Evolutionary conservation across 2,797 vertebrate genomes (phyloP), one percentile per base, ranked within the genome.

Genomic region (Parambassis ranga): DNA sequence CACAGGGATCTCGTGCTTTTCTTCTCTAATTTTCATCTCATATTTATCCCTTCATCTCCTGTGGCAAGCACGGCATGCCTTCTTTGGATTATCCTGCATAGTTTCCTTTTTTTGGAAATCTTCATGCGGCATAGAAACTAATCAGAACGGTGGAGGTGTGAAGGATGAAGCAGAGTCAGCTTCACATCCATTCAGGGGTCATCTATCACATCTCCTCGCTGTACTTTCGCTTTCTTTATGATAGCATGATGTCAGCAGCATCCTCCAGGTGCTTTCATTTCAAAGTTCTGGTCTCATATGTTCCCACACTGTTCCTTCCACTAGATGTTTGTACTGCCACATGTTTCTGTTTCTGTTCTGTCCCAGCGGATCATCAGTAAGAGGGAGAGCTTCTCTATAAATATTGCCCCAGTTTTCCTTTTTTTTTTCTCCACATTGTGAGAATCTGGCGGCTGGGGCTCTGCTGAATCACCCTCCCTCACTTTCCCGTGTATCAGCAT

Each of bases 401-500:
- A 90, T 92, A 90, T 81, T 76, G 84, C 39, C 88, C 88, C 84
- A 89, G 56, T 86, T 90, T 59, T 47, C 1, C n/a, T 11, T 27
- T 15, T 51, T 4, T 9, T 42, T 68, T 61, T 33, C 1, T 32
- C 22, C 38, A 36, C 16, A 7, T 52, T 30, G 31, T 50, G 59
- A 63, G 67, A 73, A 60, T 35, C 16, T 36, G 27, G 28, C 23
- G 0, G 23, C 56, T 33, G 42, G 26, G 27, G 52, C 75, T 60
- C 41, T 67, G 78, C 83, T 90, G 83, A 85, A 84, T 90, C 82
- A 80, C 76, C 62, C 53, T 58, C 1, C 24, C 71, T 52, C 31
- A 7, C 48, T 70, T 74, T 51, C n/a, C n/a, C 42, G 39, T 46
- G 43, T 15, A 62, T 78, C 64, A 72, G 69, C 62, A 44, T 37